phyloP scores from a whole-genome alignment of 2,888 invertebrate genomes.

The Malthinus seriepunctatus region DNA sequence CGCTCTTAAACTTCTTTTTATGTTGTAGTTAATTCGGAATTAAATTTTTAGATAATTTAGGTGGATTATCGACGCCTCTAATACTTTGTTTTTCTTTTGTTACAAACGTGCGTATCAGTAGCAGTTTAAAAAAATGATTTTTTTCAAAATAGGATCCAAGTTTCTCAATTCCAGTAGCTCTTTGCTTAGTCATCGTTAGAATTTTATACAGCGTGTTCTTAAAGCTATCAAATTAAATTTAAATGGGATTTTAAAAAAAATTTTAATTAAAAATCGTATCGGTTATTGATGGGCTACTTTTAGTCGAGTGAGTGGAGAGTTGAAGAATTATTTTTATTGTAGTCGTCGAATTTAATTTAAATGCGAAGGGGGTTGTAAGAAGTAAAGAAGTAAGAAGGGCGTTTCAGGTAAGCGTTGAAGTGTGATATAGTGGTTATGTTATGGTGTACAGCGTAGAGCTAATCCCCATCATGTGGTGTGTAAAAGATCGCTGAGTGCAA shows the following conservation, averaged over 20 bases:
- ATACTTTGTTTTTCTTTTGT: conserved; percentile 17
- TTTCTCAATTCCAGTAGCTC: conserved; percentile 24
- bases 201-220: conserved; percentile 1
- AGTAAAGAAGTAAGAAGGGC: conserved; percentile 25
- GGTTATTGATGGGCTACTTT: no score
- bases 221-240: no score
- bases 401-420: conserved; percentile 27
- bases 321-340: no score
- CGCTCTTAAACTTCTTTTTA: conserved; percentile 43
- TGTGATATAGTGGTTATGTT: conserved; percentile 35
- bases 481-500: conserved; percentile 36
- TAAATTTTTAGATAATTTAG: conserved; percentile 37
- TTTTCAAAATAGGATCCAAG: conserved; percentile 7
- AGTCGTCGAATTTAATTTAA: no score
- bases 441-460: conserved; percentile 22
- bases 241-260: no score
- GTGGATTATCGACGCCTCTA: conserved; percentile 24
- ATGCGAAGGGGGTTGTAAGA: no score
- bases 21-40: conserved; percentile 44
- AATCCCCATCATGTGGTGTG: conserved; percentile 28
- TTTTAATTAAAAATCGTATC: no score
- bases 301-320: no score
- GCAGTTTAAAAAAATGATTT: conserved; percentile 11
- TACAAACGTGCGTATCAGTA: not conserved
- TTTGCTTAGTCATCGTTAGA: conserved; percentile 18